Conservation (phyloP, 2,113 vertebrate species). For the Paramisgurnus dabryanus region DNA sequence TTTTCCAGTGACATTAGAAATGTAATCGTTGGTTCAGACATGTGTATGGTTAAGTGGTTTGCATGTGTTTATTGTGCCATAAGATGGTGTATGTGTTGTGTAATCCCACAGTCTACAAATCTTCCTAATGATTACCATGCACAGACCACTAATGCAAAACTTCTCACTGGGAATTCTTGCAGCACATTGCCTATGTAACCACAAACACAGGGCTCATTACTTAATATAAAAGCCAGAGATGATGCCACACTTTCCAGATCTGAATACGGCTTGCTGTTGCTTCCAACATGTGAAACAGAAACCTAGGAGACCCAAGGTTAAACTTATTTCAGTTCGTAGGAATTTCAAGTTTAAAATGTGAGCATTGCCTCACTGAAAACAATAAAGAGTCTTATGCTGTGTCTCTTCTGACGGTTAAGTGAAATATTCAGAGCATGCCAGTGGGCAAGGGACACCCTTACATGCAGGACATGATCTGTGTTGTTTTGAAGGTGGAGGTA, state of each 20-base stretch:
- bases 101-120: conserved; percentile 33
- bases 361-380: no score
- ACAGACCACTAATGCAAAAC: conserved; percentile 26
- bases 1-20: background rate
- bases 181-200: background rate
- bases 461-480: no score
- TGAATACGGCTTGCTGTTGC: background rate
- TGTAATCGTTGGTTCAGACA: conserved; percentile 6
- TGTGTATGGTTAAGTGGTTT: conserved; percentile 25
- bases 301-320: background rate
- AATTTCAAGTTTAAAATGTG: no score
- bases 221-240: conserved; percentile 28
- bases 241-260: conserved; percentile 35
- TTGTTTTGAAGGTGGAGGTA: no score
- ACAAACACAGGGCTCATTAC: conserved; percentile 13
- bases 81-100: conserved; percentile 25
- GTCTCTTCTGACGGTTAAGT: no score
- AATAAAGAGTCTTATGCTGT: no score
- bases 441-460: no score
- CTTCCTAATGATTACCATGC: conserved; percentile 31
- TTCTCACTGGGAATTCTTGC: conserved; percentile 5
- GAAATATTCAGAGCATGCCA: no score
- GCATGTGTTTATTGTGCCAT: conserved; percentile 19
- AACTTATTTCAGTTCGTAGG: background rate
- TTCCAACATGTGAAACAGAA: conserved; percentile 21